These are phyloP conservation scores for Pachycephala philippinensis DNA, from an alignment of 2,113 vertebrate genomes.

Conservation along the genomic window DNA sequence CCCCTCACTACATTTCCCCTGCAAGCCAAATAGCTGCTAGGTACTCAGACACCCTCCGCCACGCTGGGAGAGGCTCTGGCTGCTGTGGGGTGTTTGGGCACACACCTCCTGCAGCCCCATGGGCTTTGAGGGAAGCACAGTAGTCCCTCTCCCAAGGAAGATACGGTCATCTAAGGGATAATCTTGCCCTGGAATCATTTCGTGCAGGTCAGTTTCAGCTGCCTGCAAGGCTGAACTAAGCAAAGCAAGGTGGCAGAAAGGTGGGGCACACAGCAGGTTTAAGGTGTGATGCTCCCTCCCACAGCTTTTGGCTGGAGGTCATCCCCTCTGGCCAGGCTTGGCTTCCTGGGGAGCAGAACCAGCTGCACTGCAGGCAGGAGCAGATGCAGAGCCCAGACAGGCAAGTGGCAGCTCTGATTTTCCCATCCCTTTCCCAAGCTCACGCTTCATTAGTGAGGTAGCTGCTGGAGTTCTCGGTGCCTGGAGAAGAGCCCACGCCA, in stretches of 20 bases:
- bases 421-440: neutral
- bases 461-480: neutral
- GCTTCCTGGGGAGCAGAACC: neutral
- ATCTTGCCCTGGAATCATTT: neutral
- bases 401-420: neutral
- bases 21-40: neutral
- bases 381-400: neutral
- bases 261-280: neutral
- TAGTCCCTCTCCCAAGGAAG: neutral
- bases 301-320: neutral
- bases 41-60: accelerated
- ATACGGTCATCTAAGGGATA: neutral
- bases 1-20: neutral
- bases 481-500: neutral
- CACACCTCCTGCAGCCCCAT: neutral
- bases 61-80: neutral
- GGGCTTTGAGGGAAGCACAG: neutral
- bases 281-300: neutral
- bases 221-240: neutral
- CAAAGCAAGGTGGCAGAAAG: neutral
- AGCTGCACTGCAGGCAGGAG: neutral
- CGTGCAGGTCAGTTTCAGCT: neutral
- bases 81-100: neutral
- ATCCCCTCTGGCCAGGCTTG: neutral
- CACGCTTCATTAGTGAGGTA: neutral